phyloP scores from a whole-genome alignment of 2,113 vertebrate species.

The Amphiprion percula region DNA sequence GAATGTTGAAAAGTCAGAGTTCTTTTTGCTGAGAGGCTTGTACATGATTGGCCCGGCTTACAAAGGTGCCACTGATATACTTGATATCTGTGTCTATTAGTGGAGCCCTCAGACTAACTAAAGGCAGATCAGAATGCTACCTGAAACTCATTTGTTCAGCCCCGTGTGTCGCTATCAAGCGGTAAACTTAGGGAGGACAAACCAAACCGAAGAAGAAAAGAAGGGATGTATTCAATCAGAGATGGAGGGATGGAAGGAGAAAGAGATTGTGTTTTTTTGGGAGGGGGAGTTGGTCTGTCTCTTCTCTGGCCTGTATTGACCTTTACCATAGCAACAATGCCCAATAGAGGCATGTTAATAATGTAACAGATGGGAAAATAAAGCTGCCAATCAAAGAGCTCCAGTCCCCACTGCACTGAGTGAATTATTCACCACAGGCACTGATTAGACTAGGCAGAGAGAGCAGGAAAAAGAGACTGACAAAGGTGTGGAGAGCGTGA shows the following conservation, averaged over 20 bases:
- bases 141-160: conserved; percentile 23
- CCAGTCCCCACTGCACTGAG: conserved; percentile 68
- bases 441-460: conserved; percentile 78
- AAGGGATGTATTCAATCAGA: conserved; percentile 12
- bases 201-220: conserved; percentile 5
- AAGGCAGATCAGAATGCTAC: not conserved
- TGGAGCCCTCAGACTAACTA: too few species aligned
- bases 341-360: conserved; percentile 76
- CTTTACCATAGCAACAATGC: conserved; percentile 66
- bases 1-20: too few species aligned
- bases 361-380: conserved; percentile 80
- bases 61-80: too few species aligned
- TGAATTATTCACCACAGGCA: conserved; percentile 84
- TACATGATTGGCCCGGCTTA: too few species aligned
- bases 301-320: conserved; percentile 54
- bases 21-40: too few species aligned
- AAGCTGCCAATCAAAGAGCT: conserved; percentile 83
- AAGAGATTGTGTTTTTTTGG: conserved; percentile 25
- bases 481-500: conserved; percentile 61
- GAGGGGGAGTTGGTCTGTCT: conserved; percentile 33
- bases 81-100: too few species aligned
- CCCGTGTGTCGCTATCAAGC: not conserved
- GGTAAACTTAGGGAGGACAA: conserved; percentile 40
- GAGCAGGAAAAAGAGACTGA: conserved; percentile 46
- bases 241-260: conserved; percentile 2